Evolutionary conservation across 2,888 invertebrate genomes (phyloP), one percentile per base, ranked within the genome.

Genomic region (Ectemnius lituratus): DNA sequence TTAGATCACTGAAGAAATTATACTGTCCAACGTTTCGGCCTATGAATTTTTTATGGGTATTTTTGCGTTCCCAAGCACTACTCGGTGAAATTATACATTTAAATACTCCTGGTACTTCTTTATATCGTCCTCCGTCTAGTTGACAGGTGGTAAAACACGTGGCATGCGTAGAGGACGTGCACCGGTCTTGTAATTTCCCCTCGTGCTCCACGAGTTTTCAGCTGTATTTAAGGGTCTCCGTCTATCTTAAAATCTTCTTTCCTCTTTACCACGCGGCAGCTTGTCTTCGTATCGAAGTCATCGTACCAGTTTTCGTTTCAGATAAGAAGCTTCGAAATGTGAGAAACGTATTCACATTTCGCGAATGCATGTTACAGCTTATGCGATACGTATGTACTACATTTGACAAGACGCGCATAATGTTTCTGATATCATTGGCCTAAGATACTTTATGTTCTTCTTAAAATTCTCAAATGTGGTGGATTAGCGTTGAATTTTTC

Each of bases 101-200:
- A 60, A 66, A 70, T 76, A 63, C 56, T 76, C 20, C 27, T 57
- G 62, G 64, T 66, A 64, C 37, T 77, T 69, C 73, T 76, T 62
- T 60, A 27, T 46, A 63, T 80, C 69, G 72, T 76, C 69, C 61
- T 67, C 56, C 49, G 70, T 62, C 78, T 75, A 78, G 78, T 46
- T 52, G 57, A 74, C 81, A 81, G 81, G 81, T 81, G 81, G 78
- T 80, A 73, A 81, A 79, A 81, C 81, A 81, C 81, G 81, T 81
- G 81, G 81, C 75, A 81, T 76, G 81, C 78, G 75, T 79, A 71
- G 73, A 79, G 71, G 79, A 62, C 67, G 63, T 68, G 74, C 80
- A 80, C 72, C 75, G 78, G 75, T 70, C 74, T 52, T 47, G 23
- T 46, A 62, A 62, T 49, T 72, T 63, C 69, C 64, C 62, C 61